These are phyloP conservation scores for Dreissena rostriformis DNA, from an alignment of 1,140 invertebrate species.

Conservation along the genomic window DNA sequence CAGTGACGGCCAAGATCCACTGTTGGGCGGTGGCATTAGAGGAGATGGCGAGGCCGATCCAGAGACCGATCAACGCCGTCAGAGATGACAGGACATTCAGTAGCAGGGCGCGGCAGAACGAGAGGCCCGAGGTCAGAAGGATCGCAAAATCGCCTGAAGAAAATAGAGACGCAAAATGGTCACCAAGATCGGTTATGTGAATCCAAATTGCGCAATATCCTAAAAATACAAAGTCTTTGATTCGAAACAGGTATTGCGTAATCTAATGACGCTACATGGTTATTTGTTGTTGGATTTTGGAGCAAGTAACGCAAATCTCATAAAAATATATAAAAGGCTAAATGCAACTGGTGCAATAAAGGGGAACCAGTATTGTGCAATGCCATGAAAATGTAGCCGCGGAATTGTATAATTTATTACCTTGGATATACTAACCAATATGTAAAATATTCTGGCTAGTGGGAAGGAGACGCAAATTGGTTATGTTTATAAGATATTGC, in stretches of 20 bases:
- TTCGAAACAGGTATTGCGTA: no score
- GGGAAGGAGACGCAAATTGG: no score
- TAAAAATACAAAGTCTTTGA: not conserved
- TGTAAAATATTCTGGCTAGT: no score
- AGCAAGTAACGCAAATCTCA: no score
- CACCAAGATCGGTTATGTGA: not conserved
- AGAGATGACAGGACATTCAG: conserved; percentile 87
- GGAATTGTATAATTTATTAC: no score
- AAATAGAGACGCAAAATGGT: not conserved
- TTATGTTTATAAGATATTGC: no score
- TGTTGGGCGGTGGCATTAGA: conserved; percentile 69
- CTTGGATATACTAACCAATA: no score
- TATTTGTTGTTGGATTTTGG: not conserved
- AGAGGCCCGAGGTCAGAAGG: conserved; percentile 91
- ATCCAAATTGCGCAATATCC: not conserved
- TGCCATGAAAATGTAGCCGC: no score
- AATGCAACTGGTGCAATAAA: no score
- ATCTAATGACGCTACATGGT: not conserved
- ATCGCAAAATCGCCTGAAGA: conserved; percentile 94
- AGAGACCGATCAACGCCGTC: conserved; percentile 86
- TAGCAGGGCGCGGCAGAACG: conserved; percentile 84
- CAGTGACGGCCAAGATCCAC: conserved; percentile 85
- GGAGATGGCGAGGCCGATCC: conserved; percentile 82
- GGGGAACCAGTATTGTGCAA: no score
- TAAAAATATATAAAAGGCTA: no score